Evolutionary conservation across 2,888 invertebrate species (phyloP).

Genomic region (Subacronicta megacephala): DNA sequence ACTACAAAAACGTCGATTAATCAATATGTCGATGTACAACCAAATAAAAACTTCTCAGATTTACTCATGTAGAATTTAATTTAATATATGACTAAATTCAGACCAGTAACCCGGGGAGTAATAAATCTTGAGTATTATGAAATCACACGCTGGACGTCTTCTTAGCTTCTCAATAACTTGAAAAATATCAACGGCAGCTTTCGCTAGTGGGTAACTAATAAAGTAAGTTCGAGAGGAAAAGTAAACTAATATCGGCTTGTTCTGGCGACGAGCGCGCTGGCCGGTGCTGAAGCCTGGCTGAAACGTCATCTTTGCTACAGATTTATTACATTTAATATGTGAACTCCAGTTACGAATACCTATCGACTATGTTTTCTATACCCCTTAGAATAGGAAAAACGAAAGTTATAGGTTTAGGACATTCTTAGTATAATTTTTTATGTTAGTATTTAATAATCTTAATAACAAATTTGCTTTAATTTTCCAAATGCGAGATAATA

Average conservation of each 20-base stretch:
- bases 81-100: no score
- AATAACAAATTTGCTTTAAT: no score
- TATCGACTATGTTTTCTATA: conserved; percentile 66
- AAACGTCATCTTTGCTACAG: conserved; percentile 74
- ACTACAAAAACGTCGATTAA: no score
- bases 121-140: background rate
- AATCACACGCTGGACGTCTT: conserved; percentile 61
- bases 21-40: no score
- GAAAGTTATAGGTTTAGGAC: background rate
- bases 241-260: conserved; percentile 89
- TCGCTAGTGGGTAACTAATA: conserved; percentile 86
- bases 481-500: background rate
- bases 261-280: conserved; percentile 70
- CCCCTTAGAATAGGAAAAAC: conserved; percentile 5
- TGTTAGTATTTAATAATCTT: no score
- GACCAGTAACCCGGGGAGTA: background rate
- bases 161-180: conserved; percentile 84
- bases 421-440: background rate
- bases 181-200: conserved; percentile 83
- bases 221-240: conserved; percentile 89
- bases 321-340: conserved; percentile 88
- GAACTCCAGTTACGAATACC: conserved; percentile 72
- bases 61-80: no score
- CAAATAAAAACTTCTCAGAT: no score
- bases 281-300: conserved; percentile 54